Conservation (phyloP, 2,888 invertebrate genomes). For the Tipula lateralis region DNA sequence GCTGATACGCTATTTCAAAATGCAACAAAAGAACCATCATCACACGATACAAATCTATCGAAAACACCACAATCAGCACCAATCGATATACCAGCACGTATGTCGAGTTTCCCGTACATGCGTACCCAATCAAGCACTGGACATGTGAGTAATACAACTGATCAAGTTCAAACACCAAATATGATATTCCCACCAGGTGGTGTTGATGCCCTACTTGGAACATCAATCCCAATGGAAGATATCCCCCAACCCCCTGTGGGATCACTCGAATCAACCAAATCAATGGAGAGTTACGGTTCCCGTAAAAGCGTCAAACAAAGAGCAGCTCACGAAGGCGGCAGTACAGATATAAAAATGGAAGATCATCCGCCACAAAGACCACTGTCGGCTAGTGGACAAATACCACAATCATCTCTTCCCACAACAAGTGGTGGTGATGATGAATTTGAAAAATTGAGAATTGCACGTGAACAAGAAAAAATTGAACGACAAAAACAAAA, state of each 20-base stretch:
- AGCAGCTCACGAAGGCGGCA: neutral
- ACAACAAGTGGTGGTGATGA: conserved; percentile 49
- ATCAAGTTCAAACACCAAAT: neutral
- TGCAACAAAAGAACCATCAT: conserved; percentile 50
- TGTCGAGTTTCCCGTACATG: conserved; percentile 41
- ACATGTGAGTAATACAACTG: conserved; percentile 36
- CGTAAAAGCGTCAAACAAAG: neutral
- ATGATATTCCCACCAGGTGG: conserved; percentile 45
- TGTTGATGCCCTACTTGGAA: conserved; percentile 45
- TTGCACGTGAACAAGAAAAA: conserved; percentile 65
- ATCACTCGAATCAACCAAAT: conserved; percentile 3
- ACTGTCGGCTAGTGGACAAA: neutral
- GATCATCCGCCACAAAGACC: neutral
- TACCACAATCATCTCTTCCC: neutral
- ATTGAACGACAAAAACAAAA: conserved; percentile 57
- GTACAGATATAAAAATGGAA: neutral
- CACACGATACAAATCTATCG: neutral
- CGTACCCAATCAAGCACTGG: conserved; percentile 43
- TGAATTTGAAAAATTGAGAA: conserved; percentile 67
- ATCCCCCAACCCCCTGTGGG: conserved; percentile 31
- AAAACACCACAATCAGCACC: conserved; percentile 54
- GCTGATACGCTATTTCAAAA: conserved; percentile 57
- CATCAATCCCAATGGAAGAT: conserved; percentile 44
- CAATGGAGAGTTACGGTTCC: neutral
- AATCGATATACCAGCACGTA: conserved; percentile 55